Conservation (phyloP, 2,888 invertebrate species). For the Melanophora roralis region DNA sequence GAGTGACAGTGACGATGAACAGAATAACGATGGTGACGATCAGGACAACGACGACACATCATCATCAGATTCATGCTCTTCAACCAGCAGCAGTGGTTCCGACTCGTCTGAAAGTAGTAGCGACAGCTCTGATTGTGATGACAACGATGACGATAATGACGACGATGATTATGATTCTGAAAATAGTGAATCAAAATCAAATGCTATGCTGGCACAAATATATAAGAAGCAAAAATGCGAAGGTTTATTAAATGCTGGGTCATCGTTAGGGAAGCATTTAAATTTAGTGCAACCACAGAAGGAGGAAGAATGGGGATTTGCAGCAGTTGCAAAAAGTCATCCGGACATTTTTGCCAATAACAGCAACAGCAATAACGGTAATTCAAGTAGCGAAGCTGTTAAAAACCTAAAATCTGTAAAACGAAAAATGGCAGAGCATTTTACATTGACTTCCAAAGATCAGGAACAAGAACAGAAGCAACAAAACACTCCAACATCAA, state of each 20-base stretch:
- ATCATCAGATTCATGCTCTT: conserved; percentile 74
- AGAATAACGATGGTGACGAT: conserved; percentile 72
- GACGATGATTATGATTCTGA: conserved; percentile 72
- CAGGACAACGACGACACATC: conserved; percentile 73
- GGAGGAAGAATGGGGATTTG: conserved; percentile 80
- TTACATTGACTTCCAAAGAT: conserved; percentile 33
- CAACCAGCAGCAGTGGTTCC: conserved; percentile 72
- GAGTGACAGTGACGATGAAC: conserved; percentile 75
- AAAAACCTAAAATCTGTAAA: conserved; percentile 56
- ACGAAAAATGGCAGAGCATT: conserved; percentile 51
- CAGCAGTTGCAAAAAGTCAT: conserved; percentile 80
- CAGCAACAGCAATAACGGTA: conserved; percentile 54
- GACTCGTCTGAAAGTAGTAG: conserved; percentile 76
- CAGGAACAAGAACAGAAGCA: conserved; percentile 13
- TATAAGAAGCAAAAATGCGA: conserved; percentile 66
- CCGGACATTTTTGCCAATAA: conserved; percentile 75
- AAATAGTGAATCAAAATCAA: conserved; percentile 71
- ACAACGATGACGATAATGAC: conserved; percentile 72
- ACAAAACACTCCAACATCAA: background rate
- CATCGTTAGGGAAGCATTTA: conserved; percentile 47
- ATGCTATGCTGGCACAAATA: conserved; percentile 68
- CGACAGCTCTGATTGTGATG: conserved; percentile 74
- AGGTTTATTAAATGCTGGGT: conserved; percentile 36
- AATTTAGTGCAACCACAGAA: conserved; percentile 59
- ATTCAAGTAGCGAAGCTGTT: conserved; percentile 24